phyloP scores from a whole-genome alignment of 2,113 vertebrate genomes.

The Strix aluco region DNA sequence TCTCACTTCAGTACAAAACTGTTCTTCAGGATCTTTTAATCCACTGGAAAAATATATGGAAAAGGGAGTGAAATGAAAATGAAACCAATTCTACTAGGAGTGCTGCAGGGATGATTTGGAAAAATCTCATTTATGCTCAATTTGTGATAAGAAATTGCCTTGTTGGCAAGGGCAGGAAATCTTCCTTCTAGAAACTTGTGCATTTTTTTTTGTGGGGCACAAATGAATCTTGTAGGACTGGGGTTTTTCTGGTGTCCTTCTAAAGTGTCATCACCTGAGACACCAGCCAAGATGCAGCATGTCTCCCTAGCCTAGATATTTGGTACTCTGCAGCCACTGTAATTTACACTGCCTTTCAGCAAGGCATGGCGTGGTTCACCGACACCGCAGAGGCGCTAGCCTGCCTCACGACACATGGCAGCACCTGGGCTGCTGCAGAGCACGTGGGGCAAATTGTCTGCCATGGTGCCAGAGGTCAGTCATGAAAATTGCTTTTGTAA shows the following conservation, averaged over 20 bases:
- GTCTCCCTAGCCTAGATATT: background rate
- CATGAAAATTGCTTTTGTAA: background rate
- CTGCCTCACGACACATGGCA: rapidly evolving
- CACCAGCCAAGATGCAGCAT: background rate
- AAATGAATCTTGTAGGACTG: background rate
- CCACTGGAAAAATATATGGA: background rate
- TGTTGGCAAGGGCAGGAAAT: background rate
- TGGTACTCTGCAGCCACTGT: background rate
- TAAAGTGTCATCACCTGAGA: background rate
- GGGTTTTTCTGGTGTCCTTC: background rate
- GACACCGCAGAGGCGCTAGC: background rate
- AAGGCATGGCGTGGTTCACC: background rate
- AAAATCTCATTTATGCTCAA: background rate
- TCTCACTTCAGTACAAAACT: background rate
- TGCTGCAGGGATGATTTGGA: background rate
- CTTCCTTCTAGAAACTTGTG: background rate
- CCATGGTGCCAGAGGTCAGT: background rate
- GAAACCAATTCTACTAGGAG: background rate
- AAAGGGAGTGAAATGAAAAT: background rate
- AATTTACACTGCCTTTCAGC: background rate
- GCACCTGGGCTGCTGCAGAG: background rate
- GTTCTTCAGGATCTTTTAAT: background rate
- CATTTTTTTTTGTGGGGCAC: background rate
- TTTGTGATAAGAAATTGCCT: background rate
- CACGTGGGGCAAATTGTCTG: background rate